These are phyloP conservation scores for Volucella inflata DNA, from an alignment of 2,888 invertebrate species.

Conservation along the genomic window DNA sequence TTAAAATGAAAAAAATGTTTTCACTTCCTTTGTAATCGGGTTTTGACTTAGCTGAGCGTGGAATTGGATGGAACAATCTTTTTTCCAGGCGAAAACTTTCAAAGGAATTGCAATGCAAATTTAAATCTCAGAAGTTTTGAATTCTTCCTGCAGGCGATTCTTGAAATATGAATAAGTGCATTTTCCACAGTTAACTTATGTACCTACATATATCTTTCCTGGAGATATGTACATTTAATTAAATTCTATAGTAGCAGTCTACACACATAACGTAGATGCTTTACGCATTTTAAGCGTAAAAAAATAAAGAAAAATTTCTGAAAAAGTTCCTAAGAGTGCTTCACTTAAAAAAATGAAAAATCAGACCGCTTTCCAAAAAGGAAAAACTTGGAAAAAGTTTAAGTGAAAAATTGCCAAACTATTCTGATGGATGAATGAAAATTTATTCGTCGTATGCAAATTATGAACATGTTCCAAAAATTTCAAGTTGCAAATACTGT, in stretches of 20 bases:
- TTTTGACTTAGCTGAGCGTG: not conserved
- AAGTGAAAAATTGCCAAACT: slow-evolving; percentile 40
- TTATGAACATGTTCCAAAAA: not conserved
- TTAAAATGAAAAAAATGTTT: not conserved
- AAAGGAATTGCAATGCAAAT: slow-evolving; percentile 18
- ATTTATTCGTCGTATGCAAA: slow-evolving; percentile 35
- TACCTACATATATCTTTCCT: not conserved
- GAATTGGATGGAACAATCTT: not conserved
- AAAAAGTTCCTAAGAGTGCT: not conserved
- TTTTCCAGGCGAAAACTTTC: not conserved
- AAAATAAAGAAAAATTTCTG: slow-evolving; percentile 17
- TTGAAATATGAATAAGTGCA: slow-evolving; percentile 1
- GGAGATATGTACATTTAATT: slow-evolving; percentile 10
- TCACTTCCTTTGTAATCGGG: too few species aligned
- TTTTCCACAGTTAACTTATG: not conserved
- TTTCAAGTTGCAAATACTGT: too few species aligned
- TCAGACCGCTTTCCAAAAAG: slow-evolving; percentile 33
- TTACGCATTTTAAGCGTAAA: not conserved
- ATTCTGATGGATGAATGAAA: slow-evolving; percentile 25
- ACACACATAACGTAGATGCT: not conserved
- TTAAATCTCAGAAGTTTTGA: slow-evolving; percentile 21
- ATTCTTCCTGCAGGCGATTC: not conserved
- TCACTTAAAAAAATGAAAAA: slow-evolving; percentile 31
- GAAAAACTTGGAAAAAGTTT: slow-evolving; percentile 20
- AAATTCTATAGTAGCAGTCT: not conserved